Evolutionary conservation across 1,140 invertebrate genomes (phyloP).

Genomic region (Bombus picipes): DNA sequence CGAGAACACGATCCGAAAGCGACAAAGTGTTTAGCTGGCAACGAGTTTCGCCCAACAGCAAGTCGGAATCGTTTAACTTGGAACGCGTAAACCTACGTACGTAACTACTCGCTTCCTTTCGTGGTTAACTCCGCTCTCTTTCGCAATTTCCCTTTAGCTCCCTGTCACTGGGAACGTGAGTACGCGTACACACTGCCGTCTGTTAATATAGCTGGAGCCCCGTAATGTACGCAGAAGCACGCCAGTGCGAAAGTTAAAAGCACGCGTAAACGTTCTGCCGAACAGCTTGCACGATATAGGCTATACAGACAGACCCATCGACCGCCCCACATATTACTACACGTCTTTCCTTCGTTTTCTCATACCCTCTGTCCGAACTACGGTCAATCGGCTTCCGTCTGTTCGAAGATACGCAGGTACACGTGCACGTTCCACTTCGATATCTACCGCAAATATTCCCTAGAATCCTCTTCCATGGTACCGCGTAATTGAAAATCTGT

Average conservation of each 20-base stretch:
- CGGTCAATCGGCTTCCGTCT: constrained; percentile 64
- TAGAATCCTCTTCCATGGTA: not conserved
- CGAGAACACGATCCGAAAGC: not conserved
- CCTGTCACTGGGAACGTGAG: not conserved
- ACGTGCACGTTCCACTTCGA: constrained; percentile 9
- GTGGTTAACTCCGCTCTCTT: not conserved
- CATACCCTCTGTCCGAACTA: constrained; percentile 49
- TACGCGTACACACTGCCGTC: not conserved
- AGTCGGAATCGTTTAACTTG: not conserved
- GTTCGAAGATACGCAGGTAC: constrained; percentile 18
- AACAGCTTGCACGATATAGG: constrained; percentile 42
- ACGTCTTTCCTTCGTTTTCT: constrained; percentile 41
- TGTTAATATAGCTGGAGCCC: constrained; percentile 18
- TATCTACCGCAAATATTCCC: not conserved
- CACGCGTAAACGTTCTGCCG: constrained; percentile 16
- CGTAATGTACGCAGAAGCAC: constrained; percentile 3
- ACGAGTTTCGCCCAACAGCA: not conserved
- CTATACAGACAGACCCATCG: constrained; percentile 53
- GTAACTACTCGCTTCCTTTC: not conserved
- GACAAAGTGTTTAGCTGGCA: not conserved
- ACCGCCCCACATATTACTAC: constrained; percentile 73
- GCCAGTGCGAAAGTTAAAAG: constrained; percentile 31
- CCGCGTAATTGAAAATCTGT: not conserved
- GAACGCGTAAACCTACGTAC: not conserved
- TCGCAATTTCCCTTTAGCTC: too few relatives aligned